Base-by-base conservation (phyloP, 2,888 invertebrate genomes). In the Ennomos fuscantarius region DNA sequence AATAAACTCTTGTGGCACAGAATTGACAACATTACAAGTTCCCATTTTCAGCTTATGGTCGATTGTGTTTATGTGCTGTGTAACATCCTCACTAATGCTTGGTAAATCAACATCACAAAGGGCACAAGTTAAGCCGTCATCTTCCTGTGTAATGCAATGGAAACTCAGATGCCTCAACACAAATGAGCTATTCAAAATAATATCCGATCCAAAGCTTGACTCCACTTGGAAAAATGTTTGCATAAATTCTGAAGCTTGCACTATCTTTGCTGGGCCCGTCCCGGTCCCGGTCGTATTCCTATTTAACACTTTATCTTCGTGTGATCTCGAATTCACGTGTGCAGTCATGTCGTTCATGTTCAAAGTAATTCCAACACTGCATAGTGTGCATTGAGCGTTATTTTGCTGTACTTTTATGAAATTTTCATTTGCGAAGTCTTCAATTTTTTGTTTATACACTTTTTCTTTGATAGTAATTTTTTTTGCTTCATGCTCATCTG, bases 1-100 rank as follows among this genome's bases (percentile, higher is more conserved):
- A 10, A 84, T 63, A 53, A 82, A 82, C 58, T 85, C 85, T 0
- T 71, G 55, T 0, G 74, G 69, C 9, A 73, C 32, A 0, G 74
- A 70, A 2, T 54, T 56, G 1, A 84, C 53, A 0, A 84, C 64
- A 9, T 49, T 41, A 3, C 59, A 53, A 0, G 59, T 51, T 0
- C 50, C 42, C 47, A 78, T 33, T 1, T 62, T 57, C 11, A 9
- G n/a, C 33, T 24, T 52, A 46, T 66, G 66, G 0, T 43, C 34
- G 0, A 55, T 39, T 0, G 33, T 46, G 6, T 32, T 33, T 8
- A 64, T 43, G 31, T 64, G 66, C 2, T 49, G 34, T 9, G 15
- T 0, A 31, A 66, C 8, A 13, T 48, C 35, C 8, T 60, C 55
- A 0, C 40, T 11, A 3, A 41, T 24, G 6, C 24, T 3, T 24